These are phyloP conservation scores for Phalacrocorax pelagicus DNA, from an alignment of 2,113 vertebrate genomes.

Conservation along the genomic window DNA sequence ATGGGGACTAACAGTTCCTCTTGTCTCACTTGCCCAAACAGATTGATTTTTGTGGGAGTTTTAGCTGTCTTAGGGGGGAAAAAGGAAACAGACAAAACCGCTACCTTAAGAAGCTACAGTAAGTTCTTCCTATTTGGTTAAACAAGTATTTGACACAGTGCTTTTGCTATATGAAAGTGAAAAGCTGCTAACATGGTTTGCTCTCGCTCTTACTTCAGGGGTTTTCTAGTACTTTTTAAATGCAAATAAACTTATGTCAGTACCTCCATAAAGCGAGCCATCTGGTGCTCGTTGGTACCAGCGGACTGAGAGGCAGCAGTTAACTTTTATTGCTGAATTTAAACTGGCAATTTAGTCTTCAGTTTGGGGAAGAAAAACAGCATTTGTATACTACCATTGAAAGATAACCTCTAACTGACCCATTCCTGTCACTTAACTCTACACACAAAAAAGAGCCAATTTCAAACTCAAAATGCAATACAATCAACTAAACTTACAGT, in stretches of 20 bases:
- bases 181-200: not conserved
- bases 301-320: not conserved
- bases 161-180: not conserved
- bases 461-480: conserved; percentile 2
- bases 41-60: not conserved
- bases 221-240: not conserved
- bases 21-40: not conserved
- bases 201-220: not conserved
- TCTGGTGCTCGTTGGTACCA: not conserved
- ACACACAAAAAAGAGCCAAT: not conserved
- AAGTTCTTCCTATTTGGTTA: not conserved
- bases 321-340: not conserved
- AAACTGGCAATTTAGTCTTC: not conserved
- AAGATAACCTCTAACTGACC: conserved; percentile 16
- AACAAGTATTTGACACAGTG: not conserved
- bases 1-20: not conserved
- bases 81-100: not conserved
- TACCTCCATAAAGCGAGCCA: not conserved
- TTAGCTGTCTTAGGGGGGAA: not conserved
- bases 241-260: not conserved
- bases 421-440: not conserved
- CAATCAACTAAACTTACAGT: not conserved
- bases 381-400: not conserved
- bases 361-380: not conserved
- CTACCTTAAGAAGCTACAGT: not conserved